phyloP scores from a whole-genome alignment of 2,888 invertebrate species.

The Sminthurides aquaticus region DNA sequence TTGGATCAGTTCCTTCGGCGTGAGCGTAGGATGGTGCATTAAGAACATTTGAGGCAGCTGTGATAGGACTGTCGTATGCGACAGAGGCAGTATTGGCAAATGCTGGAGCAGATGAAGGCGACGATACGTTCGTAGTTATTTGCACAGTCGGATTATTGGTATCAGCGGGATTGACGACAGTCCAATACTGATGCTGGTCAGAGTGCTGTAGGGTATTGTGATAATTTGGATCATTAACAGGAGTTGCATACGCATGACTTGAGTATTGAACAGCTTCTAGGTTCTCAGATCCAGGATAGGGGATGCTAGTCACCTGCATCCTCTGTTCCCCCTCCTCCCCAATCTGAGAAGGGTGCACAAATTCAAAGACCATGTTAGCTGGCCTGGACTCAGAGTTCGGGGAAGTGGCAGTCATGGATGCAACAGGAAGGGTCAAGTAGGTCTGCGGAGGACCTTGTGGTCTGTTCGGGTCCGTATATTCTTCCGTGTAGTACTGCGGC shows the following conservation, averaged over 20 bases:
- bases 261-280: slow-evolving; percentile 21
- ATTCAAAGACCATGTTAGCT: slow-evolving; percentile 15
- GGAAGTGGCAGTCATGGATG: slow-evolving; percentile 8
- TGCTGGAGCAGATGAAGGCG: slow-evolving; percentile 29
- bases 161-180: slow-evolving; percentile 11
- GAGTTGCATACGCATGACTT: slow-evolving; percentile 9
- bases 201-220: slow-evolving; percentile 10
- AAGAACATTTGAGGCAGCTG: slow-evolving; percentile 37
- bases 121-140: slow-evolving; percentile 23
- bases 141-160: slow-evolving; percentile 6
- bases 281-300: slow-evolving; percentile 1
- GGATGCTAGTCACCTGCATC: neutral
- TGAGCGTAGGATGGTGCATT: slow-evolving; percentile 29
- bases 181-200: slow-evolving; percentile 21
- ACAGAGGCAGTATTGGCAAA: slow-evolving; percentile 12
- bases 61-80: slow-evolving; percentile 32
- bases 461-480: slow-evolving; percentile 22
- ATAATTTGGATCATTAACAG: slow-evolving; percentile 6
- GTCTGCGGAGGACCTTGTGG: slow-evolving; percentile 22
- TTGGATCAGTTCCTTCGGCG: slow-evolving; percentile 15
- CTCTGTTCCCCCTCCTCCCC: neutral
- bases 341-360: neutral
- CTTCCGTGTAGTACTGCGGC: slow-evolving; percentile 37
- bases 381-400: slow-evolving; percentile 1
- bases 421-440: slow-evolving; percentile 18